phyloP scores from a whole-genome alignment of 2,888 invertebrate genomes.

The Dasysyrphus albostriatus region DNA sequence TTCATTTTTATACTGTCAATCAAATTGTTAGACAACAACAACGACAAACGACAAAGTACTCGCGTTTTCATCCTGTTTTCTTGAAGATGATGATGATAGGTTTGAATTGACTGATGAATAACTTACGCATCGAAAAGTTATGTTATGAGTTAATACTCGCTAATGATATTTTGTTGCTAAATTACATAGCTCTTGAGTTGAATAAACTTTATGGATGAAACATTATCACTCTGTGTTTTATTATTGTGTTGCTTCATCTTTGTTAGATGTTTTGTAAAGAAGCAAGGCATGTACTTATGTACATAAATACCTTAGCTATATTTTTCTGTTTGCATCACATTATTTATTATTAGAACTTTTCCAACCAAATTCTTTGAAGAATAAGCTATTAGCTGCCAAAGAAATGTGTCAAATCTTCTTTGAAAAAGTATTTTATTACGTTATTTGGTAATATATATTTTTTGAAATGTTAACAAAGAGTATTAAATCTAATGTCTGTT shows the following conservation, averaged over 20 bases:
- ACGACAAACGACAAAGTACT: neutral
- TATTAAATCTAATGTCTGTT: conserved; percentile 9
- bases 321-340: neutral
- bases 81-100: neutral
- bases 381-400: neutral
- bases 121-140: conserved; percentile 14
- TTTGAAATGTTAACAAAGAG: neutral
- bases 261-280: neutral
- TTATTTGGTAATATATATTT: neutral
- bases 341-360: conserved; percentile 17
- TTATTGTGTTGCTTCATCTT: conserved; percentile 1
- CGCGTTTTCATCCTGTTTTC: neutral
- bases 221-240: neutral
- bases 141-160: conserved; percentile 16
- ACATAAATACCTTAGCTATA: neutral
- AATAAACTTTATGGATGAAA: conserved; percentile 31
- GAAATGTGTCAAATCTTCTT: conserved; percentile 7
- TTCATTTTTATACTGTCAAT: conserved; percentile 31
- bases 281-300: neutral
- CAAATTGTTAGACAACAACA: conserved; percentile 3
- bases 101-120: conserved; percentile 20
- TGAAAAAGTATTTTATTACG: conserved; percentile 13
- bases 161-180: conserved; percentile 28
- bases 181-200: conserved; percentile 18
- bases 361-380: neutral